phyloP scores from a whole-genome alignment of 2,797 vertebrate species.

The Squalus acanthias region DNA sequence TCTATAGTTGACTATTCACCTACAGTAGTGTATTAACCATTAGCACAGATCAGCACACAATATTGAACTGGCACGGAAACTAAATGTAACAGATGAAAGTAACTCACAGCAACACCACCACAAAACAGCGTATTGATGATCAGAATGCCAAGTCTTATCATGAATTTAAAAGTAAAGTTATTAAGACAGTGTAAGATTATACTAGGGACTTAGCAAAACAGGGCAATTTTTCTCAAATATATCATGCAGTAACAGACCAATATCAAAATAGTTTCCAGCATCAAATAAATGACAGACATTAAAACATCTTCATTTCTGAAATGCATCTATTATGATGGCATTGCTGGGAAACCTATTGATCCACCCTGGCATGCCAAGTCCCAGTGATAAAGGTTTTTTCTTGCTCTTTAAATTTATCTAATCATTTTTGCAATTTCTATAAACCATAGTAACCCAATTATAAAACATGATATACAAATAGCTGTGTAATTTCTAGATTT shows the following conservation, averaged over 20 bases:
- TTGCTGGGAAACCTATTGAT: background rate
- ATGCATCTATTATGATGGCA: background rate
- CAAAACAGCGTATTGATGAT: background rate
- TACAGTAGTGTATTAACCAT: background rate
- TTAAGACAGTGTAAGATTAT: background rate
- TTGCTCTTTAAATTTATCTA: background rate
- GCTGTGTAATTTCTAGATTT: background rate
- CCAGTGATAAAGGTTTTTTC: background rate
- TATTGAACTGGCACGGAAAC: background rate
- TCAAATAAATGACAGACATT: background rate
- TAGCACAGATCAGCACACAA: constrained; percentile 5
- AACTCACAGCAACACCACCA: background rate
- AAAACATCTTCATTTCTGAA: background rate
- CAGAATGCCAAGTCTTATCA: background rate
- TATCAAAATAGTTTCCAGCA: background rate
- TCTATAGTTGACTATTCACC: background rate
- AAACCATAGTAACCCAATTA: background rate
- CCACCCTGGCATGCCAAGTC: background rate
- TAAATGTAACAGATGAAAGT: constrained; percentile 12
- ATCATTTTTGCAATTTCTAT: background rate
- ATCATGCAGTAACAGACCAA: background rate
- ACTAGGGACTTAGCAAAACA: too few species aligned
- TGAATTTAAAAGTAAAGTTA: background rate
- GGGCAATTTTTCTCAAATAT: background rate
- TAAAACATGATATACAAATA: background rate